phyloP scores from a whole-genome alignment of 2,113 vertebrate genomes.

The Accipiter virgatus region DNA sequence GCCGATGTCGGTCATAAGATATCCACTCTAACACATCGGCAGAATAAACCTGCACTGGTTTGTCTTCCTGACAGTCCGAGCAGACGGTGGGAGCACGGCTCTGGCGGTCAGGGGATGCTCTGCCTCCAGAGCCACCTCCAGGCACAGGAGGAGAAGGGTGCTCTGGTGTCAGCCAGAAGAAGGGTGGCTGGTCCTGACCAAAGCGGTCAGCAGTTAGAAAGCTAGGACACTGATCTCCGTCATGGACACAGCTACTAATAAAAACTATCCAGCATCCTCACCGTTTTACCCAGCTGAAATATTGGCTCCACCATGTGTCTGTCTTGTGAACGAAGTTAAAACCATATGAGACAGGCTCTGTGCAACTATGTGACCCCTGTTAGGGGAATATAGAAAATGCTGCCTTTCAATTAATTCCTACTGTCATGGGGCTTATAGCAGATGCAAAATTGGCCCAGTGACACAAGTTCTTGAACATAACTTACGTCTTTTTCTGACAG shows the following conservation, averaged over 20 bases:
- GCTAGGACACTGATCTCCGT: background rate
- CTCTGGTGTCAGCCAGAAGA: background rate
- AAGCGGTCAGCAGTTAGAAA: background rate
- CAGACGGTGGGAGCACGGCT: accelerated
- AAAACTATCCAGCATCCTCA: accelerated
- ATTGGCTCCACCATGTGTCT: background rate
- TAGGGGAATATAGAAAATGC: background rate
- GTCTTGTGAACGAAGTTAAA: background rate
- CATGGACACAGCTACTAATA: background rate
- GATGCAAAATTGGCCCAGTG: background rate
- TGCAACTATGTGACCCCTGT: background rate
- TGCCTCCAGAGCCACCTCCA: background rate
- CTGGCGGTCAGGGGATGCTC: background rate
- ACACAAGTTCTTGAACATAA: background rate
- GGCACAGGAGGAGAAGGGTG: background rate
- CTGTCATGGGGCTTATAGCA: background rate
- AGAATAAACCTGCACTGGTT: background rate
- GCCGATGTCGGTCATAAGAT: background rate
- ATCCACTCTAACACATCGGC: background rate
- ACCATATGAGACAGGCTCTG: background rate
- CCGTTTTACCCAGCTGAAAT: background rate
- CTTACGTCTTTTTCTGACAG: background rate
- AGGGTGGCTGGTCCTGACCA: background rate
- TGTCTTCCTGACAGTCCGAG: background rate
- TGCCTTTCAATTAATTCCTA: background rate